Base-by-base conservation (phyloP, 2,113 vertebrate genomes). In the Microcebus ravelobensis region DNA sequence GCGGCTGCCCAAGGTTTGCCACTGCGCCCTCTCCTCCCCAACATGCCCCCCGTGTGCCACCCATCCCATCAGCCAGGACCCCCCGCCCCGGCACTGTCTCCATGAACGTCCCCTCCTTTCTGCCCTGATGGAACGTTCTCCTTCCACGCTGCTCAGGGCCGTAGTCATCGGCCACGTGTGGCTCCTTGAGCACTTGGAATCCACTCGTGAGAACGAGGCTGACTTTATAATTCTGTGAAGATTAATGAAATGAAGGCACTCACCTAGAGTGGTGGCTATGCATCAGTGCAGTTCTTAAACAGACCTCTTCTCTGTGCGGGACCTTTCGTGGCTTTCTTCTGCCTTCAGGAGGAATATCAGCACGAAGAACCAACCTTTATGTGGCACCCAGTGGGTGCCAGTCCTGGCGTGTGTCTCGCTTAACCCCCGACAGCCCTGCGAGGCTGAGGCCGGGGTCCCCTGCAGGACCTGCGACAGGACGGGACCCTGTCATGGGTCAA, bases 401-500 rank as follows among this genome's bases (percentile, higher is more conserved):
- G 57, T 9, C 25, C 71, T 25, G 3, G 11, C 11, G 11, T 21
- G 21, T 13, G 68, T 4, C 36, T 6, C 71, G 50, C 18, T 48
- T 76, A 27, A 27, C 45, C 50, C 15, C 45, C 31, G 42, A 10
- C 34, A 65, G 25, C 45, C 23, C 61, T 71, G 39, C 5, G 15
- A 31, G 17, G 59, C 25, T 12, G 59, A 87, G 68, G 11, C 11
- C 27, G 20, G 5, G 13, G 9, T 42, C 36, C 52, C 25, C 31
- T 0, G 61, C 36, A 9, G 13, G 29, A 42, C 31, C 45, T 10
- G 6, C 0, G 15, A 9, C 12, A 13, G 11, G 42, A 39, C 5
- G 3, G 45, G 70, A 61, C 10, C n/a, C 39, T 34, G 39, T 34
- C 18, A 39, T 1, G 27, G 15, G 27, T 6, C 17, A 0, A 52